These are phyloP conservation scores for Cyanoderma ruficeps DNA, from an alignment of 2,113 vertebrate genomes.

Conservation along the genomic window DNA sequence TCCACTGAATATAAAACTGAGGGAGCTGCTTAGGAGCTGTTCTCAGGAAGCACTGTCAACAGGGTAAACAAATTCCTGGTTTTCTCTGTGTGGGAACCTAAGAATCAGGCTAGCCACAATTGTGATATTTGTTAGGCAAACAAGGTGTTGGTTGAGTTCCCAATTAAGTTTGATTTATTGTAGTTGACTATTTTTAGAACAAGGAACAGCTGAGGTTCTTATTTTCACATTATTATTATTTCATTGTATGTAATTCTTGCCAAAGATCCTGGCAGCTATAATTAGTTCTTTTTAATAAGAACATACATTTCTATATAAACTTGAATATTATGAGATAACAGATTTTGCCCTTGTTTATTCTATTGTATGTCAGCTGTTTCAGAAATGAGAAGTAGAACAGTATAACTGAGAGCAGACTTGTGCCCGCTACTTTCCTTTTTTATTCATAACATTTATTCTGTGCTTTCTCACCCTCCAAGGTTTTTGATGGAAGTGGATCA, in stretches of 20 bases:
- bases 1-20: background rate
- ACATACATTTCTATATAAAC: background rate
- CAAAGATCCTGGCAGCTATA: background rate
- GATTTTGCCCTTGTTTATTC: background rate
- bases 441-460: background rate
- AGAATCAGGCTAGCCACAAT: background rate
- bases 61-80: background rate
- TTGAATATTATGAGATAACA: background rate
- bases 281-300: background rate
- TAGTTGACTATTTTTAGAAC: slow-evolving; percentile 15
- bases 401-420: background rate
- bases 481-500: slow-evolving; percentile 96
- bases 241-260: background rate
- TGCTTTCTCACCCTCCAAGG: slow-evolving; percentile 74
- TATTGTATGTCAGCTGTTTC: background rate
- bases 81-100: background rate
- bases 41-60: background rate
- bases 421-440: background rate
- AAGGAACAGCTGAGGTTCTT: background rate
- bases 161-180: background rate
- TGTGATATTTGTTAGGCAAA: background rate
- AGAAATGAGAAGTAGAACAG: background rate
- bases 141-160: background rate
- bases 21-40: background rate
- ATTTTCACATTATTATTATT: background rate